Base-by-base conservation (phyloP, 2,113 vertebrate species). In the Phaethornis superciliosus region DNA sequence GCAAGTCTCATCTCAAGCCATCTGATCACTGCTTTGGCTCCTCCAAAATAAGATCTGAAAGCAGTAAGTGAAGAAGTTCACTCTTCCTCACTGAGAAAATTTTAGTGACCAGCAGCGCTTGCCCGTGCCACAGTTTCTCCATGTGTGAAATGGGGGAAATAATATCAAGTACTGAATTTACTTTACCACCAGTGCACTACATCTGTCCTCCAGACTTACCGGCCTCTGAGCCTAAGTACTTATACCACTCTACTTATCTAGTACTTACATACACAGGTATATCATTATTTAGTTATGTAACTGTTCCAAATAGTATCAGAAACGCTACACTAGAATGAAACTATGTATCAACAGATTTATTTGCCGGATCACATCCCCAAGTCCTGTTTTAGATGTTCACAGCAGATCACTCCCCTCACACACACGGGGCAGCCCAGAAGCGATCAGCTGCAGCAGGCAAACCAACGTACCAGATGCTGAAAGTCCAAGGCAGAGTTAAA, bases 371-470 rank as follows among this genome's bases (percentile, higher is more conserved):
- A 5, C 30, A 20, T 4, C 47, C 51, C 47, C n/a, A 21, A 3
- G 18, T 2, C 49, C 77, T 16, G 35, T 58, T 56, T 5, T 7
- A 0, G n/a, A 10, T 4, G 30, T 0, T 15, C 40, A 0, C 0
- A 4, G 32, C 16, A 2, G 10, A 27, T 1, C 3, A 2, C 28
- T 8, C 28, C 65, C 40, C 8, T 10, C 17, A 2, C 2, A 28
- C 4, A 3, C 33, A 5, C 24, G 5, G 46, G 10, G 10, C 30
- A 14, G 42, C 47, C 60, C 6, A 4, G 19, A 18, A 37, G 18
- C 3, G 21, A 11, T 0, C 32, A 76, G n/a, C 72, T 4, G 35
- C 68, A 44, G 23, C 4, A 35, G 3, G 2, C 15, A 3, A 59
- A 5, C 13, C 46, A 7, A 20, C 46, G 5, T 3, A 56, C 18